A percentile compares a stretch with the other conserved stretches of the same genome.
Conservation (phyloP, 2,113 vertebrate genomes). For the Nematolebias whitei region DNA sequence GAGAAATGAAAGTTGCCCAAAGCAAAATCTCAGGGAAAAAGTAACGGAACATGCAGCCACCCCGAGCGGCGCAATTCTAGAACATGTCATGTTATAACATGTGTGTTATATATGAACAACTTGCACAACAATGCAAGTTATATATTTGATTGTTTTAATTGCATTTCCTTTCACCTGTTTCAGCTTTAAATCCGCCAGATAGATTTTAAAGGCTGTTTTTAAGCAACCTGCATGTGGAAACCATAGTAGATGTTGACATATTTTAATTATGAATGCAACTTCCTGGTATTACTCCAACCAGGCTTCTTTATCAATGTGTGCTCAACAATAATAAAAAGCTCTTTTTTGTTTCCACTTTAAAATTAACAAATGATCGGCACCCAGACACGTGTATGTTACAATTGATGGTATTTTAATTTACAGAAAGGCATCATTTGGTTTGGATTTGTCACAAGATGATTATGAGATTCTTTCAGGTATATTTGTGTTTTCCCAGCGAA, state of each 20-base stretch:
- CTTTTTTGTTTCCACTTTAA: not conserved
- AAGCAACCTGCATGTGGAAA: not conserved
- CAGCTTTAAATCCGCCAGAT: not conserved
- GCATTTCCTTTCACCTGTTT: not conserved
- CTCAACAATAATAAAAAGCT: not conserved
- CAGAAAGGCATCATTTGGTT: not conserved
- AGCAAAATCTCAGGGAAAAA: no score
- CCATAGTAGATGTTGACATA: not conserved
- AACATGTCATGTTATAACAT: no score
- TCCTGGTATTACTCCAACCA: not conserved
- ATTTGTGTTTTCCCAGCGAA: slow-evolving; percentile 37
- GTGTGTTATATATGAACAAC: no score
- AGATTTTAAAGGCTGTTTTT: no score
- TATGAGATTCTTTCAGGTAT: slow-evolving; percentile 63
- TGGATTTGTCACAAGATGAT: not conserved
- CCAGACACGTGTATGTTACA: not conserved
- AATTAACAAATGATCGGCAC: not conserved
- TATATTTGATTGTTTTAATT: not conserved
- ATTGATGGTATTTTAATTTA: slow-evolving; percentile 20
- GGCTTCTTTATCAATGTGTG: not conserved
- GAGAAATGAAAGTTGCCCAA: no score
- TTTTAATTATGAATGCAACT: not conserved
- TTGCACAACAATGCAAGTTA: no score
- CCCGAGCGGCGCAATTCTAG: no score
- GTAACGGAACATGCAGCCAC: no score